Base-by-base conservation (phyloP, 2,888 invertebrate species). In the Elysia crispata region DNA sequence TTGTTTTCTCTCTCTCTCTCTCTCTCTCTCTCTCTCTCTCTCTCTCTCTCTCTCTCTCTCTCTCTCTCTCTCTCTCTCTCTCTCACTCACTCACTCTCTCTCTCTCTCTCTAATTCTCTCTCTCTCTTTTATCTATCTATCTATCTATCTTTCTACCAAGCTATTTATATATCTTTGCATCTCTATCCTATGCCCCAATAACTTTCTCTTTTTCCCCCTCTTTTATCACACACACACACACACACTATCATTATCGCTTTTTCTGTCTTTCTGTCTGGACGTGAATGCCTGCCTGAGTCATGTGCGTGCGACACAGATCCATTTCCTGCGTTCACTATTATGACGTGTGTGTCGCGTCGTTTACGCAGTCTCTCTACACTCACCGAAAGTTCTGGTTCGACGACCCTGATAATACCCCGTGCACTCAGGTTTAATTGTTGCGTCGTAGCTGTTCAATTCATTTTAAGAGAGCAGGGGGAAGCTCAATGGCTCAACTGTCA, bases 11-110 rank as follows among this genome's bases (percentile, higher is more conserved):
- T 60, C 49, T 41, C 73, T 78, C 28, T 64, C 62, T 64, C 62
- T 73, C 41, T 62, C 64, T 73, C 23, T 49, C 57, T 78, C 11
- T 70, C 31, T 70, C 31, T 70, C 41, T 33, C 41, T 70, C 33
- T 33, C 31, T 33, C 31, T 70, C 70, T 33, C 70, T 11, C 70
- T 70, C 33, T 70, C 70, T 33, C 70, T 31, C 18, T 6, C 70
- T 70, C 70, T 33, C 41, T 31, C 41, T 30, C 33, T 30, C 70
- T 30, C 41, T 33, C 70, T 20, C 3, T 1, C 20, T 31, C 25
- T 15, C 18, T 25, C 1, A 30, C 25, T 3, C 15, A 5, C n/a
- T 1, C 62, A 13, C 33, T 30, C 20, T 20, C 60, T 60, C 62
- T 18, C 31, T 8, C 20, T 62, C 23, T 33, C 62, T 60, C 60